Percentiles rank a stretch among this genome's conserved stretches.
Evolutionary conservation across 2,888 invertebrate species (phyloP).

Genomic region (Chalcosyrphus nemorum): DNA sequence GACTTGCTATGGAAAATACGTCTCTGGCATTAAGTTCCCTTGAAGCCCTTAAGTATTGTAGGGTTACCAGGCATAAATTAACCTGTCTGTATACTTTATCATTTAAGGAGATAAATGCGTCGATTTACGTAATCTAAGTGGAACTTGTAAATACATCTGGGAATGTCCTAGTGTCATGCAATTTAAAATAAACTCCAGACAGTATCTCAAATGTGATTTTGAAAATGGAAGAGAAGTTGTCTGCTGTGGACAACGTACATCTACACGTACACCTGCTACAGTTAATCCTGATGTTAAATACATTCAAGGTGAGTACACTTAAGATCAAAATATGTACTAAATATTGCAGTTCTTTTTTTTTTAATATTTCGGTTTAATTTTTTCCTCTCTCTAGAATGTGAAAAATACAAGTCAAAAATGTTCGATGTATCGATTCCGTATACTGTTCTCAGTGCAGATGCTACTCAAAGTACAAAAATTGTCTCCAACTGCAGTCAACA

Average conservation of each 20-base stretch:
- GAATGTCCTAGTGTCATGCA: neutral
- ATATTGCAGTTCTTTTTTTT: too few species aligned
- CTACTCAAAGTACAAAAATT: neutral
- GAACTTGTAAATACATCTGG: neutral
- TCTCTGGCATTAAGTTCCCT: too few species aligned
- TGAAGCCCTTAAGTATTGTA: too few species aligned
- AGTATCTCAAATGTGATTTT: neutral
- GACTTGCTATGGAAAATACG: too few species aligned
- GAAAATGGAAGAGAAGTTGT: neutral
- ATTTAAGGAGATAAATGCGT: neutral
- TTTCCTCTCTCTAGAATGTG: conserved; percentile 10
- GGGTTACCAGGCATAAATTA: too few species aligned
- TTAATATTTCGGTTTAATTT: too few species aligned
- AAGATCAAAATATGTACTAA: too few species aligned
- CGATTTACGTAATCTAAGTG: neutral
- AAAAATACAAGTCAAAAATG: conserved; percentile 19
- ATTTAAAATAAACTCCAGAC: neutral
- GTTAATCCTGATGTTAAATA: too few species aligned
- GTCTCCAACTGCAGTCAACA: conserved; percentile 32
- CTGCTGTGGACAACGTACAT: neutral
- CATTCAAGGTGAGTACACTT: too few species aligned
- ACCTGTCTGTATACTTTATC: too few species aligned
- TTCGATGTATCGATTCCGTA: neutral
- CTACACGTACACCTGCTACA: too few species aligned
- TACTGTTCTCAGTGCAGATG: neutral